Conservation (phyloP, 2,113 vertebrate species). For the Notothenia rossii region DNA sequence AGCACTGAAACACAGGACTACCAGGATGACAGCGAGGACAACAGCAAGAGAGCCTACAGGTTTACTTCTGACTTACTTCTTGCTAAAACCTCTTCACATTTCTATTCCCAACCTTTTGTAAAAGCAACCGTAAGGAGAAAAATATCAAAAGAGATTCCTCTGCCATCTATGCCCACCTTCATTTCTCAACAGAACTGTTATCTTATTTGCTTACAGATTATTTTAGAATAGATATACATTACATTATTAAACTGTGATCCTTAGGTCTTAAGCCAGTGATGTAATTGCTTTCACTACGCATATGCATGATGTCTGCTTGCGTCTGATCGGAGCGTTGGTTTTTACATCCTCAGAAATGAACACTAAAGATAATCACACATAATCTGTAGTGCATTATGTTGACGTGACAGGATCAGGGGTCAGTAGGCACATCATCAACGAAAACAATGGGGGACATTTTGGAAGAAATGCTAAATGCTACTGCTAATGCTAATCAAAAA, state of each 20-base stretch:
- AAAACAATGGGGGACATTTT: too few relatives aligned
- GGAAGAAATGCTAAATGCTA: too few relatives aligned
- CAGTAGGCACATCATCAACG: too few relatives aligned
- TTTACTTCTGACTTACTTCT: constrained; percentile 45
- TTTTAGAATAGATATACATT: neutral
- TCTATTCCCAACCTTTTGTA: neutral
- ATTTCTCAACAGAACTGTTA: neutral
- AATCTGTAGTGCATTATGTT: too few relatives aligned
- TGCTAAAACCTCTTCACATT: neutral
- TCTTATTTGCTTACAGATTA: neutral
- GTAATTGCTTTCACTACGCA: too few relatives aligned
- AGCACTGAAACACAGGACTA: constrained; percentile 85
- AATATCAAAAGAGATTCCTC: neutral
- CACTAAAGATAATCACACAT: too few relatives aligned
- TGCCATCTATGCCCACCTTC: neutral
- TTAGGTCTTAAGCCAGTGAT: neutral
- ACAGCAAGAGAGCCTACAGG: constrained; percentile 93
- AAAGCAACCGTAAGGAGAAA: neutral
- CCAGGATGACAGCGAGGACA: constrained; percentile 92
- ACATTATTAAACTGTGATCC: neutral
- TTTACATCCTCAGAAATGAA: too few relatives aligned
- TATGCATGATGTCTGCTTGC: too few relatives aligned
- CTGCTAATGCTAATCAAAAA: too few relatives aligned
- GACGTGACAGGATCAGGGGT: too few relatives aligned
- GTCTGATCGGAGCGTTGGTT: too few relatives aligned